phyloP scores from a whole-genome alignment of 35 echinoderm and acorn worm genomes.

The Nesometra sesokonis region DNA sequence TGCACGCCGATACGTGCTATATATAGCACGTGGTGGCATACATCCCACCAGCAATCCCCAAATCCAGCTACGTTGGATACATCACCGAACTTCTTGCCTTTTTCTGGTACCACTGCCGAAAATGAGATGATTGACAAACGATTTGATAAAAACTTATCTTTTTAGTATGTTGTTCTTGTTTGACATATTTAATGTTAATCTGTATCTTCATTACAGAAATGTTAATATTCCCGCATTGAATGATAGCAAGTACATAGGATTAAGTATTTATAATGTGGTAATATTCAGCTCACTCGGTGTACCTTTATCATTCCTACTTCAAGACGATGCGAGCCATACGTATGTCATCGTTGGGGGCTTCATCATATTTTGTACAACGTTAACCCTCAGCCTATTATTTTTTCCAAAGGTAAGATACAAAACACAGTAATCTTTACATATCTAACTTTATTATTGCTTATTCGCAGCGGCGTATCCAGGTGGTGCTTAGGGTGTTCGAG shows the following conservation, averaged over 20 bases:
- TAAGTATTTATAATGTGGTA: constrained; percentile 89
- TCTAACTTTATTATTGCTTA: neutral
- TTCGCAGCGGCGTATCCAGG: too few species aligned
- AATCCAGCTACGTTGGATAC: too few species aligned
- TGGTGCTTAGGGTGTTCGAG: too few species aligned
- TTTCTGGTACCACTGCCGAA: too few species aligned
- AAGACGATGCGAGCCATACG: constrained; percentile 57
- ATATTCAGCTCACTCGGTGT: constrained; percentile 95
- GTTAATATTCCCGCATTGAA: constrained; percentile 91
- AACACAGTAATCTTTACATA: neutral
- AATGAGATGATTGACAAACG: neutral
- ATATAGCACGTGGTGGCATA: too few species aligned
- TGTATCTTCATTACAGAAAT: constrained; percentile 34
- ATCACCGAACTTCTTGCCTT: too few species aligned
- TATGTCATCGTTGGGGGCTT: constrained; percentile 68
- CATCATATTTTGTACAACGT: constrained; percentile 85
- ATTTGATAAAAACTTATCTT: neutral
- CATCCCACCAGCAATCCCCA: too few species aligned
- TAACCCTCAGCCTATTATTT: constrained; percentile 84
- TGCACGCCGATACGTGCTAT: too few species aligned
- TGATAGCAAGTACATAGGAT: constrained; percentile 80
- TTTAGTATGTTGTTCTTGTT: too few species aligned
- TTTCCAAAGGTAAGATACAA: constrained; percentile 82
- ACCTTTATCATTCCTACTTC: constrained; percentile 68
- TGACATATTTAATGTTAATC: neutral